Evolutionary conservation across 2,888 invertebrate species (phyloP).

Genomic region (Tricholauxania praeusta): DNA sequence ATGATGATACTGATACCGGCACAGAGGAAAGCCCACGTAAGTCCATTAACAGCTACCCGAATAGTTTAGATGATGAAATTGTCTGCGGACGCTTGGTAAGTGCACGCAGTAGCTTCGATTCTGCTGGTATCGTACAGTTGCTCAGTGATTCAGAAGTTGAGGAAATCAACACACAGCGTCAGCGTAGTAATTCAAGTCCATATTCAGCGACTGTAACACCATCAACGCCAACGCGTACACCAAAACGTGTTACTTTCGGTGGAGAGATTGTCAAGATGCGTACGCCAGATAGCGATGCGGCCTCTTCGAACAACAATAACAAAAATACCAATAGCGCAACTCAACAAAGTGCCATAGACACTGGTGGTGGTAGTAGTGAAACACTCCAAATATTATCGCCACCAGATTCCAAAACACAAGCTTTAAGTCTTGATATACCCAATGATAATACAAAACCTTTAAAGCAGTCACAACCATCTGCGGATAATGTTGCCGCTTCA

Average conservation of each 20-base stretch:
- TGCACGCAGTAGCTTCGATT: slow-evolving; percentile 47
- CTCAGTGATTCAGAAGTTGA: slow-evolving; percentile 74
- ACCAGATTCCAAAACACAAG: no score
- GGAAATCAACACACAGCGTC: slow-evolving; percentile 58
- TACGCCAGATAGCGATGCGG: slow-evolving; percentile 85
- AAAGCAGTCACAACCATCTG: slow-evolving; percentile 35
- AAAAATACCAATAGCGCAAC: slow-evolving; percentile 21
- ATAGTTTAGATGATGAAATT: slow-evolving; percentile 53
- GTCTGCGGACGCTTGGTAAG: slow-evolving; percentile 65
- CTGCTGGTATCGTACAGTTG: slow-evolving; percentile 71
- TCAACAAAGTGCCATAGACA: not conserved
- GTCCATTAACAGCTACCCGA: slow-evolving; percentile 44
- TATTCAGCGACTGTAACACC: slow-evolving; percentile 46
- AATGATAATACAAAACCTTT: slow-evolving; percentile 66
- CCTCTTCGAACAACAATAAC: slow-evolving; percentile 64
- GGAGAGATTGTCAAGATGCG: slow-evolving; percentile 89
- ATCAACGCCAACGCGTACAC: slow-evolving; percentile 69
- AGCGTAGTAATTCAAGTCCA: slow-evolving; percentile 34
- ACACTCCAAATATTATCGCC: no score
- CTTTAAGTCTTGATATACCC: slow-evolving; percentile 63
- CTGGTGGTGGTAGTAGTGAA: slow-evolving; percentile 3
- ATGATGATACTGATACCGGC: slow-evolving; percentile 63
- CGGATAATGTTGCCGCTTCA: no score
- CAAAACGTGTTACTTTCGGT: slow-evolving; percentile 84
- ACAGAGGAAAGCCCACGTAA: slow-evolving; percentile 59